These are phyloP conservation scores for Rhynchotus rufescens DNA, from an alignment of 2,797 vertebrate genomes.

Conservation along the genomic window DNA sequence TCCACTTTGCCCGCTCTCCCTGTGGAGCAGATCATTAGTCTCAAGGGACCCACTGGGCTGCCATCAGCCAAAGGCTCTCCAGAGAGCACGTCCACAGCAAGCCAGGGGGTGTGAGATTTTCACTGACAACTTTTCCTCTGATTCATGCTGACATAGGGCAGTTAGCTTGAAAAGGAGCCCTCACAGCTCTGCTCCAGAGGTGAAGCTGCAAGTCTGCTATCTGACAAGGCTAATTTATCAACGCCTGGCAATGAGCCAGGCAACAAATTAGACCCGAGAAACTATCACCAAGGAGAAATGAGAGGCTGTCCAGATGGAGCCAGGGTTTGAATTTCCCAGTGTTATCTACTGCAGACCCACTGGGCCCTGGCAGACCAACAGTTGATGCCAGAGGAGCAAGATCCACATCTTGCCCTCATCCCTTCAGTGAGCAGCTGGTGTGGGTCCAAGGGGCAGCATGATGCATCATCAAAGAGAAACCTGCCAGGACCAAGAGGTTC, in stretches of 20 bases:
- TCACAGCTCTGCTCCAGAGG: slow-evolving; percentile 39
- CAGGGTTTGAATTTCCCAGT: neutral
- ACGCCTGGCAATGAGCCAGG: slow-evolving; percentile 36
- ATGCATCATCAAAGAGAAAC: neutral
- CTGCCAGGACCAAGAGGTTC: neutral
- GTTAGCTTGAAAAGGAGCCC: slow-evolving; percentile 25
- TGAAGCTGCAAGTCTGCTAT: slow-evolving; percentile 44
- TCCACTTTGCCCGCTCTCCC: neutral
- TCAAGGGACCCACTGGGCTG: neutral
- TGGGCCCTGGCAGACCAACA: neutral
- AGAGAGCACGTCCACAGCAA: neutral
- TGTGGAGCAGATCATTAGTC: neutral
- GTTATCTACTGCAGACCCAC: neutral
- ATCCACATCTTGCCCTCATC: neutral
- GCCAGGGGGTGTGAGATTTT: neutral
- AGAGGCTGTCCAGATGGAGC: neutral
- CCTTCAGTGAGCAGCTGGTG: neutral
- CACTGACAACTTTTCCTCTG: neutral
- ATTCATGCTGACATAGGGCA: slow-evolving; percentile 41
- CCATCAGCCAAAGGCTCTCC: neutral
- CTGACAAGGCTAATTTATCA: slow-evolving; percentile 70
- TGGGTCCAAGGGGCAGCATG: neutral
- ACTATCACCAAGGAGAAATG: neutral
- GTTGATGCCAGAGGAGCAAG: neutral
- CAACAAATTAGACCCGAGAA: slow-evolving; percentile 32